Evolutionary conservation across 2,113 vertebrate genomes (phyloP), one percentile per base, ranked within the genome.

Genomic region (Taurulus bubalis): DNA sequence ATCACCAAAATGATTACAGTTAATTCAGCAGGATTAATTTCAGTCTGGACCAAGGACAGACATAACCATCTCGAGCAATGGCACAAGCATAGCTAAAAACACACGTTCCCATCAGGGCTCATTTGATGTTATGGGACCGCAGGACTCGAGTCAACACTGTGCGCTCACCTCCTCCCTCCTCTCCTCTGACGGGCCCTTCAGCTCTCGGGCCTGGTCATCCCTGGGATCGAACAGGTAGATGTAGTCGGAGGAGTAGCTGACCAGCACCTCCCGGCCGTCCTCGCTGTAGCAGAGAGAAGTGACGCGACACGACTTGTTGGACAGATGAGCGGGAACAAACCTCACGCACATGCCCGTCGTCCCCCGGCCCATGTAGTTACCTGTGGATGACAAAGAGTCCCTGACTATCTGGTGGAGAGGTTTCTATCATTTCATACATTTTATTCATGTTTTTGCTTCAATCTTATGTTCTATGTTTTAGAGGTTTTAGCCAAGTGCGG

Each of bases 221-320:
- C 96, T 99, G 71, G 98, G 98, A 88, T 99, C 95, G 86, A 99
- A 99, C 87, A 99, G 96, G 89, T 99, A 99, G 84, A 99, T 98
- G 83, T 99, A 99, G 90, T 99, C 98, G 0, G 98, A 98, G 59
- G 98, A 99, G 92, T 99, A 99, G 93, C 98, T 99, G 92, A 99
- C 98, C 82, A 99, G 96, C 86, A 99, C 96, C 94, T 99, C 98
- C 89, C 97, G 96, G 4, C 98, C 97, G 77, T 99, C 97, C 82
- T 96, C 97, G 84, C 98, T 99, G 78, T 99, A 99, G 93, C 98
- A 99, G 1, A 99, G 94, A 24, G 98, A 99, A 0, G 98, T 99
- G 71, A 99, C 98, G 69, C 98, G 95, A 92, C 98, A 99, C 34
- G 97, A 98, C 91, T 99, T 99, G 91, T 97, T 98, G 90, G 95